Conservation (phyloP, 2,113 vertebrate species). For the Cervus canadensis region DNA sequence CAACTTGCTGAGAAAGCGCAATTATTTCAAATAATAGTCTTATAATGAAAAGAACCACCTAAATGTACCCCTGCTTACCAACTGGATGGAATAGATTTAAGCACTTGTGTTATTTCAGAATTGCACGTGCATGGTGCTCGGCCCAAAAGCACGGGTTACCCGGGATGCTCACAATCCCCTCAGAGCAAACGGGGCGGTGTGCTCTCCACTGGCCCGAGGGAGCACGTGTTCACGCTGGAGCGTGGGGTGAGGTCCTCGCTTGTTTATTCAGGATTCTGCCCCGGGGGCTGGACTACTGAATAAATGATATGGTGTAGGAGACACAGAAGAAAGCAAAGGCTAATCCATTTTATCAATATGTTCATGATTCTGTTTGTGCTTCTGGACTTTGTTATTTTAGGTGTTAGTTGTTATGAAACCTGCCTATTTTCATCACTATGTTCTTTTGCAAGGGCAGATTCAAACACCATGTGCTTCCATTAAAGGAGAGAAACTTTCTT, state of each 20-base stretch:
- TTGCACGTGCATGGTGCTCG: rapidly evolving
- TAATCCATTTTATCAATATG: not conserved
- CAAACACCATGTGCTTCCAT: not conserved
- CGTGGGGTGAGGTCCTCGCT: not conserved
- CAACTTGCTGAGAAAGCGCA: slow-evolving; percentile 24
- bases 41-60: not conserved
- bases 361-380: not conserved
- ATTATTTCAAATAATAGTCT: slow-evolving; percentile 7
- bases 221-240: not conserved
- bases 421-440: not conserved
- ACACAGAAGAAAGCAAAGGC: not conserved
- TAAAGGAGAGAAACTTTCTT: not conserved
- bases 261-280: not conserved
- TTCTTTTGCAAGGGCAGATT: not conserved
- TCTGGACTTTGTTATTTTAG: not conserved
- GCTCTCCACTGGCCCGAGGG: not conserved
- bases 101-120: not conserved
- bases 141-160: not conserved
- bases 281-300: not conserved
- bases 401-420: not conserved
- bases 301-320: not conserved
- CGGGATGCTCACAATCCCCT: not conserved
- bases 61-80: not conserved
- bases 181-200: not conserved
- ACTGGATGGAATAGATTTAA: not conserved